Base-by-base conservation (phyloP, 2,797 vertebrate genomes). In the Hyperoplus lanceolatus region DNA sequence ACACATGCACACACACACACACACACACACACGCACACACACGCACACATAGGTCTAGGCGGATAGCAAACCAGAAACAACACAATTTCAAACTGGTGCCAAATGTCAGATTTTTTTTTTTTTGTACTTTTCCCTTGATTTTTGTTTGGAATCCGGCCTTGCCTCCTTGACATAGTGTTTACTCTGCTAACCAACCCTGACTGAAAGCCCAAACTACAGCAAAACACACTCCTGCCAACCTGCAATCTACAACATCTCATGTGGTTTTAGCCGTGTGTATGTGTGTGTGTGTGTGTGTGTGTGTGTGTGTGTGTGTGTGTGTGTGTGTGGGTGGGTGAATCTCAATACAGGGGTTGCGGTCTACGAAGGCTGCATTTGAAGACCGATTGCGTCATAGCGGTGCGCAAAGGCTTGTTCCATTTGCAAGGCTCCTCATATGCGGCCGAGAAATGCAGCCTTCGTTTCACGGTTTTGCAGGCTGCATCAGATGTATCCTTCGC, bases 101-200 rank as follows among this genome's bases (percentile, higher is more conserved):
- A 90, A 80, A 83, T 81, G 70, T 54, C 77, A 67, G 79, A 36
- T 70, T 77, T 85, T 81, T n/a, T n/a, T n/a, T 73, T 84, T 85
- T 81, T 73, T 84, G 83, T 82, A 74, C 77, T 82, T 88, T 84
- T 29, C 29, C 46, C 79, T 61, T 82, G 69, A 89, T 89, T 91
- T 90, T 2, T 79, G 83, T 87, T 90, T 81, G 53, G 82, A 79
- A 11, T 60, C 74, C 77, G 6, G 7, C 64, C 67, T 74, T 42
- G 74, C 77, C 85, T 83, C 82, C 86, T 87, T 85, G 80, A 81
- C 73, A 79, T 14, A 16, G 79, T 83, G 89, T 92, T 92, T 90
- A 86, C 77, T 85, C 82, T 70, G 65, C 82, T 72, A 86, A 87
- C 87, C 84, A 57, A 57, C 73, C 75, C 66, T 66, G 77, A 81